Base-by-base conservation (phyloP, 2,797 vertebrate species). In the Intellagama lesueurii region DNA sequence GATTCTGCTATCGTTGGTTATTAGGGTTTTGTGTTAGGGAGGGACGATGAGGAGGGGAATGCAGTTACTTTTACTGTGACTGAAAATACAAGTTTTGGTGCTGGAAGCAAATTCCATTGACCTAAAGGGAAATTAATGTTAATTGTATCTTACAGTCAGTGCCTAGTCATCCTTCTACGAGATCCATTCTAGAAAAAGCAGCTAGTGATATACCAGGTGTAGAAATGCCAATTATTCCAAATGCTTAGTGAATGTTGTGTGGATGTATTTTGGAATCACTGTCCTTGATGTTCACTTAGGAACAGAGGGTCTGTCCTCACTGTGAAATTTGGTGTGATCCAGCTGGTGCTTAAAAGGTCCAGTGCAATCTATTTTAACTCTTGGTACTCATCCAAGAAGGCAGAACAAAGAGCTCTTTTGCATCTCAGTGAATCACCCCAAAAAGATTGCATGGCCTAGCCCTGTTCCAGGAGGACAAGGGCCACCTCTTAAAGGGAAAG, bases 51-150 rank as follows among this genome's bases (percentile, higher is more conserved):
- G n/a, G 0, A 87, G 64, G 1, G 16, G 85, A 75, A 11, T 64
- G 12, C 32, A 44, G 0, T 0, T 11, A 1, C 75, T 30, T 82
- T 22, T 6, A 9, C 0, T 11, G 28, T 83, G 35, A 14, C 81
- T 86, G 2, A 0, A 90, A 81, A 88, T n/a, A 16, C 70, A 81
- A 14, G 56, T 64, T 56, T 7, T n/a, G 24, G 9, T 72, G 5
- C 3, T 35, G 30, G 60, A 22, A 87, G 4, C 17, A 52, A 87
- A 86, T 30, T 19, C 22, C 44, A 19, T 17, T 69, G n/a, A 35
- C 14, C 4, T 26, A 30, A n/a, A 22, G 2, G 49, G 66, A 28
- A 47, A 32, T 77, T 76, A 30, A 26, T 52, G 26, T 60, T 85
- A 35, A 60, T 85, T 85, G 40, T 60, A 44, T 28, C 8, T 87